Evolutionary conservation across 2,113 vertebrate genomes (phyloP).

Genomic region (Pangasianodon hypophthalmus): DNA sequence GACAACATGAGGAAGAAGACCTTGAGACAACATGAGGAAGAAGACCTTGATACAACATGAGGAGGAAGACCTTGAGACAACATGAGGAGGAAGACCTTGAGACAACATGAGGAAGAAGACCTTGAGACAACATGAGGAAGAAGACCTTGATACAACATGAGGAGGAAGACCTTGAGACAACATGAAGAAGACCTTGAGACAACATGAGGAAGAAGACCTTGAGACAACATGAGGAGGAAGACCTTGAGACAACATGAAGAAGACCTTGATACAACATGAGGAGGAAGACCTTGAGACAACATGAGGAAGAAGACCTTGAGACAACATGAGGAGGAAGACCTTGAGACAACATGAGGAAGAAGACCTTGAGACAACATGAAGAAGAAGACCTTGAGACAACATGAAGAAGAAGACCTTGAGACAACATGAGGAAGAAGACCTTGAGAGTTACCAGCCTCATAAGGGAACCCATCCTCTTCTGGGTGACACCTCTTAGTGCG

Average conservation of each 20-base stretch:
- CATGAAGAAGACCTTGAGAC: too few relatives aligned
- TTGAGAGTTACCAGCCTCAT: too few relatives aligned
- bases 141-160: too few relatives aligned
- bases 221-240: not conserved
- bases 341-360: not conserved
- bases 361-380: not conserved
- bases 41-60: too few relatives aligned
- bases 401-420: too few relatives aligned
- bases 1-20: not conserved
- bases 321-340: too few relatives aligned
- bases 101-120: not conserved
- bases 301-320: too few relatives aligned
- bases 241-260: not conserved
- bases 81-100: not conserved
- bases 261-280: too few relatives aligned
- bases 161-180: not conserved
- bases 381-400: not conserved
- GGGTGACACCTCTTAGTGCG: too few relatives aligned
- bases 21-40: not conserved
- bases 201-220: not conserved
- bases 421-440: not conserved
- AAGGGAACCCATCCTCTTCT: too few relatives aligned
- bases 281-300: not conserved
- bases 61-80: not conserved
- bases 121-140: not conserved